Evolutionary conservation across 2,888 invertebrate species (phyloP).

Genomic region (Podabrus alpinus): DNA sequence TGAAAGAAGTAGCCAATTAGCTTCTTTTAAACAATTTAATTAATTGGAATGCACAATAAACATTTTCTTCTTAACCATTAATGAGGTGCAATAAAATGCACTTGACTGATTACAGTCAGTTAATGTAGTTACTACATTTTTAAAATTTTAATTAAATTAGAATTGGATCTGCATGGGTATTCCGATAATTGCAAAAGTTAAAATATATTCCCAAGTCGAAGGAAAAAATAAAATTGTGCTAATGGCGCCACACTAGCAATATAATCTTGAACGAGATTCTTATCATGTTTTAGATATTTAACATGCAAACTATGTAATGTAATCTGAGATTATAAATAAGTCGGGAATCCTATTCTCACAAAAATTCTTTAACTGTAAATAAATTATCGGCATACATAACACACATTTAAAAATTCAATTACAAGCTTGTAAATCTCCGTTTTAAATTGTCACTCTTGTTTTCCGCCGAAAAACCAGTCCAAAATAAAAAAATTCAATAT

Average conservation of each 20-base stretch:
- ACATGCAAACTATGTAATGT: not conserved
- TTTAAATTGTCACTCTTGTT: too few species aligned
- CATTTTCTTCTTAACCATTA: not conserved
- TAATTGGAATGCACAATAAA: not conserved
- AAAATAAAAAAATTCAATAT: too few species aligned
- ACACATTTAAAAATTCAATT: not conserved
- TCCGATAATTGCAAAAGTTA: not conserved
- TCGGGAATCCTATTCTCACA: not conserved
- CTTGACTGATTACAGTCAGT: not conserved
- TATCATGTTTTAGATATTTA: not conserved
- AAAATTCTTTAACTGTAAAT: not conserved
- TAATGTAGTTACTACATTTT: too few species aligned
- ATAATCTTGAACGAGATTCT: not conserved
- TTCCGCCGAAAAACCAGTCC: too few species aligned
- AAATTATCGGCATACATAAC: not conserved
- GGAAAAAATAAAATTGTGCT: not conserved
- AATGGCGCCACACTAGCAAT: not conserved
- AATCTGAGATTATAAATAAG: not conserved
- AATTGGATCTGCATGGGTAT: not conserved
- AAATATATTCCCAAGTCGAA: not conserved
- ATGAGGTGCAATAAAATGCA: not conserved
- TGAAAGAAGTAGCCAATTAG: not conserved
- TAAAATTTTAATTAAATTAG: not conserved
- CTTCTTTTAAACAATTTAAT: not conserved
- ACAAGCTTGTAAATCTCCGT: not conserved